Evolutionary conservation across 2,888 invertebrate species (phyloP).

Genomic region (Stenodera caucasica): DNA sequence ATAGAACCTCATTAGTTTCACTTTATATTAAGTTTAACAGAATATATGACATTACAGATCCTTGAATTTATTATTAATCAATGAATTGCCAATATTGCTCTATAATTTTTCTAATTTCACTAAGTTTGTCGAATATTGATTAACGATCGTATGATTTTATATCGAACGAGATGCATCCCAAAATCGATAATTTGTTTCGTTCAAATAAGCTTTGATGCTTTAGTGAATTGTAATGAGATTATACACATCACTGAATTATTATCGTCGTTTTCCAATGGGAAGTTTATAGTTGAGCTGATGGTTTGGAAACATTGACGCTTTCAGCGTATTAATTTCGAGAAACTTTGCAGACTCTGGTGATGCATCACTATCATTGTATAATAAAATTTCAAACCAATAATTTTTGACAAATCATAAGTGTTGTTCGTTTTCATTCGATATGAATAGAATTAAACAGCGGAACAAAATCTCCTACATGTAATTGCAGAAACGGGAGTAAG

Average conservation of each 20-base stretch:
- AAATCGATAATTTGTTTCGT: not conserved
- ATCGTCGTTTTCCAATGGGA: not conserved
- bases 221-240: not conserved
- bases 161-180: not conserved
- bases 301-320: not conserved
- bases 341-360: not conserved
- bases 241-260: not conserved
- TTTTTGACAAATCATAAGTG: no score
- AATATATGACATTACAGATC: no score
- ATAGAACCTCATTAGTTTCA: no score
- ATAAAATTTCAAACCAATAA: no score
- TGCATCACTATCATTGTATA: no score
- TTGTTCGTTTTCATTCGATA: no score
- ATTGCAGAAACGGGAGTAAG: conserved; percentile 26
- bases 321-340: not conserved
- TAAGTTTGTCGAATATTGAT: not conserved
- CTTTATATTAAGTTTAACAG: no score
- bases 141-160: not conserved
- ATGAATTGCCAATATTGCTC: no score
- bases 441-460: no score
- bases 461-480: no score
- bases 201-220: not conserved
- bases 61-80: no score
- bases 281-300: not conserved
- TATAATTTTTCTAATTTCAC: not conserved